Evolutionary conservation across 30 jellyfish, hydroid and myxozoan species (phyloP).

Genomic region (Catostylus mosaicus): DNA sequence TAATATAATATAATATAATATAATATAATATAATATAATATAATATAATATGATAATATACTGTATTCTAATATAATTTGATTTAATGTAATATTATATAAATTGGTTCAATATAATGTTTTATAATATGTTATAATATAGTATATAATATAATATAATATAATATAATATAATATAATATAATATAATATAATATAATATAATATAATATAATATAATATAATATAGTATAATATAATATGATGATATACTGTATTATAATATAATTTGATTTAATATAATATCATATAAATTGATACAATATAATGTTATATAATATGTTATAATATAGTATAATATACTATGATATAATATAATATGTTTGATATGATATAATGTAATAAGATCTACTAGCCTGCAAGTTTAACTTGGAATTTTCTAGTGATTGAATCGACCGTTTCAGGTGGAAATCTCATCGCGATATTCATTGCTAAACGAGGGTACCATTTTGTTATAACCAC

Average conservation of each 20-base stretch:
- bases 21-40: neutral
- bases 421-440: conserved; percentile 68
- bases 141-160: neutral
- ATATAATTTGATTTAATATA: neutral
- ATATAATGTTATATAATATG: neutral
- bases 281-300: neutral
- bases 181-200: too few species aligned
- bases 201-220: neutral
- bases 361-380: neutral
- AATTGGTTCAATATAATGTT: neutral
- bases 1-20: too few species aligned
- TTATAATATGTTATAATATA: neutral
- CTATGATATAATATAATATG: neutral
- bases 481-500: conserved; percentile 36
- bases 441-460: conserved; percentile 63
- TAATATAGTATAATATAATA: neutral
- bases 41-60: too few species aligned
- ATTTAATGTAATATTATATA: neutral
- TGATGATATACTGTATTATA: neutral
- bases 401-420: conserved; percentile 64
- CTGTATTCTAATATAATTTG: too few species aligned
- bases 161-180: neutral
- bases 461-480: conserved; percentile 37
- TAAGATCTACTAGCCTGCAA: conserved; percentile 64
- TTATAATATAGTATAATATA: neutral